Evolutionary conservation across 2,888 invertebrate genomes (phyloP).

Genomic region (Drosophila greeni): DNA sequence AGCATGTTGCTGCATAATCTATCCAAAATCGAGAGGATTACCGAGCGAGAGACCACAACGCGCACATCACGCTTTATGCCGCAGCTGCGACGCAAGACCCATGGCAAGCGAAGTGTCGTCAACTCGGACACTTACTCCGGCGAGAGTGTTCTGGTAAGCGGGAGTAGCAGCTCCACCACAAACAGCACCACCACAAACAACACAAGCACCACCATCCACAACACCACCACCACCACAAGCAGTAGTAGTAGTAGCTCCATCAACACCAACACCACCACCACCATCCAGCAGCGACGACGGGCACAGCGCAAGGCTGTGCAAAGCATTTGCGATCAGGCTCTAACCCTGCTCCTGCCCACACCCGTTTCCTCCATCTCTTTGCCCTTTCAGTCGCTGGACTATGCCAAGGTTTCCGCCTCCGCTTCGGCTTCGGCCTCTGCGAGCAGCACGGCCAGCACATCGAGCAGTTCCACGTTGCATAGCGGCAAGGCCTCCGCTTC

Average conservation of each 20-base stretch:
- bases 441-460: constrained; percentile 70
- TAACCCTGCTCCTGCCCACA: constrained; percentile 66
- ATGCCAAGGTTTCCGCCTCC: constrained; percentile 67
- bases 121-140: constrained; percentile 78
- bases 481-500: constrained; percentile 46
- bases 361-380: constrained; percentile 68
- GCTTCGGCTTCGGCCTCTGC: constrained; percentile 21
- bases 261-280: constrained; percentile 27
- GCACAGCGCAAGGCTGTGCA: constrained; percentile 73
- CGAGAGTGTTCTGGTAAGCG: constrained; percentile 79
- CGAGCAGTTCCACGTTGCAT: constrained; percentile 66
- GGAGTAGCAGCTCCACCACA: constrained; percentile 48
- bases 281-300: constrained; percentile 53
- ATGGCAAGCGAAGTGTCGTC: constrained; percentile 76
- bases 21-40: constrained; percentile 78
- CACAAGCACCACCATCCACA: constrained; percentile 44
- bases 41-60: constrained; percentile 71
- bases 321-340: constrained; percentile 75
- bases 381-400: constrained; percentile 78
- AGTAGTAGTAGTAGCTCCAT: constrained; percentile 20
- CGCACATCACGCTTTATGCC: constrained; percentile 78
- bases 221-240: constrained; percentile 36
- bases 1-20: constrained; percentile 78
- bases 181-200: constrained; percentile 51
- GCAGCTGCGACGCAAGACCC: constrained; percentile 75